Conservation (phyloP, 23 tunicate species). For the Phallusia fumigata region DNA sequence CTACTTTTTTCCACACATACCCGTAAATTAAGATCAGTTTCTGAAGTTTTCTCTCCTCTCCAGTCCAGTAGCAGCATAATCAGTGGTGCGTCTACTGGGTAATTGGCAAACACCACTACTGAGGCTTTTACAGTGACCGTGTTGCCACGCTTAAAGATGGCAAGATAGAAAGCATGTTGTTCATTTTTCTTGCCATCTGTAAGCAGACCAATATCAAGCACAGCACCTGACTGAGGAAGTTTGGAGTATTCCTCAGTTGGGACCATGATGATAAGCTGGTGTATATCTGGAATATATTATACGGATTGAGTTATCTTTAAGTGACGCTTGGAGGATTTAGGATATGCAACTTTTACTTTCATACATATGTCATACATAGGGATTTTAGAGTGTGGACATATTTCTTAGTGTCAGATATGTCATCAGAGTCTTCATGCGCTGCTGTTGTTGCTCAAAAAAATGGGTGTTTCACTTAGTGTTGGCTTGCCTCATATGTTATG, state of each 20-base stretch:
- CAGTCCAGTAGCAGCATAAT: constrained; percentile 29
- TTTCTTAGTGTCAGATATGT: no score
- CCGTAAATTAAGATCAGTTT: constrained; percentile 28
- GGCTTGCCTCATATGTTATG: no score
- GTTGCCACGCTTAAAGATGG: constrained; percentile 22
- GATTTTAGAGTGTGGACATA: no score
- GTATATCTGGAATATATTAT: not conserved
- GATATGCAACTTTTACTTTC: no score
- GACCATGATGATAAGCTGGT: constrained; percentile 38
- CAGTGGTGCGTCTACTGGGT: constrained; percentile 38
- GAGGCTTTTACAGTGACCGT: constrained; percentile 24
- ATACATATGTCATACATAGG: no score
- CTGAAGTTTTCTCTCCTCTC: constrained; percentile 39
- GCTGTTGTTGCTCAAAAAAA: no score
- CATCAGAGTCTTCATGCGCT: no score
- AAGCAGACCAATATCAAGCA: constrained; percentile 4
- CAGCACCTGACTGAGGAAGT: constrained; percentile 12
- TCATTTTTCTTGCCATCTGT: not conserved
- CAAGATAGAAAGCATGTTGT: constrained; percentile 16
- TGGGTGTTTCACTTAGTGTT: no score
- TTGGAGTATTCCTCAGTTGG: constrained; percentile 5
- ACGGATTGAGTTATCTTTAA: no score
- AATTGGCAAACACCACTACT: constrained; percentile 27
- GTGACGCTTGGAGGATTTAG: no score
- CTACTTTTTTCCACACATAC: not conserved